A percentile compares a stretch with the other conserved stretches of the same genome.
These are phyloP conservation scores for Drosophila hawaiiensis DNA, from an alignment of 2,888 invertebrate genomes.

Conservation along the genomic window DNA sequence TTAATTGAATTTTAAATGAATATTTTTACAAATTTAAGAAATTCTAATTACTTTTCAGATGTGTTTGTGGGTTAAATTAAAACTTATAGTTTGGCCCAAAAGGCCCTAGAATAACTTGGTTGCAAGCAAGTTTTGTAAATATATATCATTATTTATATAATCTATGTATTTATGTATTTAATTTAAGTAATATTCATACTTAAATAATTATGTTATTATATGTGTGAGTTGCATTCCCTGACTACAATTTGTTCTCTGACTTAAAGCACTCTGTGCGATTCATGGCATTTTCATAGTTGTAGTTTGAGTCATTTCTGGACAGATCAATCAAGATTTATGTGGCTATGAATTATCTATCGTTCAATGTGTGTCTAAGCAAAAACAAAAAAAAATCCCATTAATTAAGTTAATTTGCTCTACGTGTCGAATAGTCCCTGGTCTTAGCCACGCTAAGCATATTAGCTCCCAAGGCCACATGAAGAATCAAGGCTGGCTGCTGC, in stretches of 20 bases:
- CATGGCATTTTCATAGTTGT: background rate
- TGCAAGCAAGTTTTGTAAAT: background rate
- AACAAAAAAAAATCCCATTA: conserved; percentile 41
- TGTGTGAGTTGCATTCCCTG: background rate
- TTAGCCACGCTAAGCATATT: conserved; percentile 15
- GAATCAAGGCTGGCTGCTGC: background rate
- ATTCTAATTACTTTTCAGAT: background rate
- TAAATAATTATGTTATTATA: background rate
- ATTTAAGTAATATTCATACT: background rate
- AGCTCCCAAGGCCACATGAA: conserved; percentile 8
- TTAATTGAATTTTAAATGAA: background rate
- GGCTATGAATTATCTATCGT: conserved; percentile 11
- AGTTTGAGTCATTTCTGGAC: background rate
- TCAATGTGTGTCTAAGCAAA: conserved; percentile 5
- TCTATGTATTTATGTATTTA: background rate
- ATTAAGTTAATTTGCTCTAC: conserved; percentile 68
- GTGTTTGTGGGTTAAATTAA: background rate
- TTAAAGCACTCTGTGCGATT: background rate
- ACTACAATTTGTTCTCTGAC: background rate
- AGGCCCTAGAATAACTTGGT: background rate
- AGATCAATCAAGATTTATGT: conserved; percentile 15
- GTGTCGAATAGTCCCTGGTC: conserved; percentile 44
- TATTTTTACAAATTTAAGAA: too few relatives aligned
- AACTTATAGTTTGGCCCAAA: background rate
- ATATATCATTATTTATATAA: background rate